Conservation (phyloP, 1,140 invertebrate species). For the Proales similis region DNA sequence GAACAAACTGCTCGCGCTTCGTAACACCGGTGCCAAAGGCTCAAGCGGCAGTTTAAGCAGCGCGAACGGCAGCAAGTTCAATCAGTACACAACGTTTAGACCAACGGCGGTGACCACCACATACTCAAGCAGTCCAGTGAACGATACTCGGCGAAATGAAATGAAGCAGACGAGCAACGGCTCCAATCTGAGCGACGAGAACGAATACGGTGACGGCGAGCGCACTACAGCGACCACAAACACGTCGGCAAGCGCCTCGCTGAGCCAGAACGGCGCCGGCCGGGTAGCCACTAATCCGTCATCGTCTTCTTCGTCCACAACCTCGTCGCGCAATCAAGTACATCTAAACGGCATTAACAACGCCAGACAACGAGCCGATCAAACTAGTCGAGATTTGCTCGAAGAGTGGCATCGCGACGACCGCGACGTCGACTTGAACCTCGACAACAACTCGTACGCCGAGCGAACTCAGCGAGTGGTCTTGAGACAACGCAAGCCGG, state of each 20-base stretch:
- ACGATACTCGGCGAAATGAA: neutral
- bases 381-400: slow-evolving; percentile 27
- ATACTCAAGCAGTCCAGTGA: slow-evolving; percentile 3
- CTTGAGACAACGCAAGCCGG: neutral
- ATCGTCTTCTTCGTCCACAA: slow-evolving; percentile 23
- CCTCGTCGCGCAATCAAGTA: neutral
- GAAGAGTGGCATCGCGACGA: slow-evolving; percentile 18
- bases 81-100: slow-evolving; percentile 28
- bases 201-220: neutral
- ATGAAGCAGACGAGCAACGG: neutral
- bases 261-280: too few species aligned
- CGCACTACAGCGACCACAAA: slow-evolving; percentile 24
- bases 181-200: slow-evolving; percentile 19
- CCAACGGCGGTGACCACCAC: slow-evolving; percentile 31
- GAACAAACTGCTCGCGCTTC: too few species aligned
- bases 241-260: neutral
- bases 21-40: too few species aligned
- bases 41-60: too few species aligned
- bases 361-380: neutral
- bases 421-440: slow-evolving; percentile 18
- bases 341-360: neutral
- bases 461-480: neutral
- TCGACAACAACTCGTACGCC: slow-evolving; percentile 16
- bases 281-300: slow-evolving; percentile 20
- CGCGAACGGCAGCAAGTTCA: slow-evolving; percentile 5